Evolutionary conservation across 2,888 invertebrate genomes (phyloP).

Genomic region (Amphimallon solstitiale): DNA sequence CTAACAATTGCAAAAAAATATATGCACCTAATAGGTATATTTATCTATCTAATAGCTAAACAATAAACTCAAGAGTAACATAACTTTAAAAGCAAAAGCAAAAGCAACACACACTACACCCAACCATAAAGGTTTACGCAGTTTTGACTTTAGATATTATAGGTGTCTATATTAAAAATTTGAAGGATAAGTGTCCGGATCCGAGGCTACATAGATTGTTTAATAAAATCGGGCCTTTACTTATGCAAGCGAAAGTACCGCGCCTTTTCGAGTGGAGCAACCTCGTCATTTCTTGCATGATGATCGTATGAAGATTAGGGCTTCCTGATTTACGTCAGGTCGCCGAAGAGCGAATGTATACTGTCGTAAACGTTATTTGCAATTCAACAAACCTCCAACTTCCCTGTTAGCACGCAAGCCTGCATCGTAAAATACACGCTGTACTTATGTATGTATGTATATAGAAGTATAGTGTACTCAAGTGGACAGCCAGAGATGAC

Average conservation of each 20-base stretch:
- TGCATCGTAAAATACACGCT: constrained; percentile 23
- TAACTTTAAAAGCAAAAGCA: too few species aligned
- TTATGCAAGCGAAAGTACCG: neutral
- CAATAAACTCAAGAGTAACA: too few species aligned
- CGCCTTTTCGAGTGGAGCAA: neutral
- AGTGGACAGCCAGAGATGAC: neutral
- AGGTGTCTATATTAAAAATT: too few species aligned
- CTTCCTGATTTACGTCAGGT: constrained; percentile 23
- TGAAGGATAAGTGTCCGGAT: too few species aligned
- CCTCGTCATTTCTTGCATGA: neutral
- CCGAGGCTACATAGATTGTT: too few species aligned
- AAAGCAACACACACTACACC: too few species aligned
- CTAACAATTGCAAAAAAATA: too few species aligned
- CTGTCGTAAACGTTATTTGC: constrained; percentile 40
- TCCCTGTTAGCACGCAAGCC: constrained; percentile 22
- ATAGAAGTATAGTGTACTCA: neutral
- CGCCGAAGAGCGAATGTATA: constrained; percentile 12
- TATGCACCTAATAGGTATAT: too few species aligned
- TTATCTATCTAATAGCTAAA: too few species aligned
- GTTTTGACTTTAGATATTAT: too few species aligned
- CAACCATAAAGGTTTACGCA: too few species aligned
- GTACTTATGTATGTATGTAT: neutral
- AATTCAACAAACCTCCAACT: constrained; percentile 42
- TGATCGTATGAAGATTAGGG: constrained; percentile 22
- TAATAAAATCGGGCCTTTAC: neutral